Base-by-base conservation (phyloP, 2,888 invertebrate species). In the Rhagophthalmus giganteus region DNA sequence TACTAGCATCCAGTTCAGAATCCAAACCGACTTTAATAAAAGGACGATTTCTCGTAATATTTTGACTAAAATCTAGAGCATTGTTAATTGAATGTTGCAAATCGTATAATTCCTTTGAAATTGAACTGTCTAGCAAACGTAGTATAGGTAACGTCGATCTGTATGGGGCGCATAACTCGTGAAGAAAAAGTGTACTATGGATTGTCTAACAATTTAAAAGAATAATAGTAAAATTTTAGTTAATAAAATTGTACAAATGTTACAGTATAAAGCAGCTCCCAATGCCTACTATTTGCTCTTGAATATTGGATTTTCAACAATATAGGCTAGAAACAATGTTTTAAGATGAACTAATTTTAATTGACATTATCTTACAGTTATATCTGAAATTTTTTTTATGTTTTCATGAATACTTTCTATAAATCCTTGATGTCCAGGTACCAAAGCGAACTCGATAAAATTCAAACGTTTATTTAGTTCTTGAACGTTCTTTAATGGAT, bases 11-110 rank as follows among this genome's bases (percentile, higher is more conserved):
- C 31, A 94, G 76, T 55, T 83, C 81, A 1, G 82, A 76, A 68
- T 91, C 89, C 1, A 94, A 81, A 37, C 88, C 89, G 13, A 81
- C 73, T 61, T 87, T 87, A 0, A 93, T 87, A 0, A 84, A 81
- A 62, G 93, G 87, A 63, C 86, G 82, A 24, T 83, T 82, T 60
- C 81, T 79, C 4, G 75, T 75, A 57, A 78, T 79, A 5, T 81
- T 82, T 24, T 80, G 77, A 47, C 82, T 84, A 66, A 86, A 85
- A 69, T 89, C 87, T 50, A 89, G 78, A n/a, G 88, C 82, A 61
- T 83, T 80, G 57, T 84, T 82, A 70, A 91, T 85, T 42, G 86
- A 83, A 42, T 84, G 76, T 41, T 85, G 85, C 66, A 89, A 79
- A 68, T 81, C 71, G 12, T 72, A 63, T 35, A 83, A 67, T 58